Evolutionary conservation across 1,140 invertebrate species (phyloP).

Genomic region (Sarcophaga peregrina): DNA sequence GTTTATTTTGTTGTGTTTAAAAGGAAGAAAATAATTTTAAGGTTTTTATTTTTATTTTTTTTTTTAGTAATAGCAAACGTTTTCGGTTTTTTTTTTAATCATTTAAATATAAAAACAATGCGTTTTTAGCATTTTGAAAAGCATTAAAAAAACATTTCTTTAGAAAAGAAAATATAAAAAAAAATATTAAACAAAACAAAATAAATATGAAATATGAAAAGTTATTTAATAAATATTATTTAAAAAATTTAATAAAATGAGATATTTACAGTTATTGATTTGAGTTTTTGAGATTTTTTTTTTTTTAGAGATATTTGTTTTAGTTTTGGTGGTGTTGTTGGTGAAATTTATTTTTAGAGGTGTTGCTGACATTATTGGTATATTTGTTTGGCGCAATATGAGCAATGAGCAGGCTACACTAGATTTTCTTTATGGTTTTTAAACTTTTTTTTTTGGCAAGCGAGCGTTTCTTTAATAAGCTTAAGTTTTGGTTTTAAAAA

Average conservation of each 20-base stretch:
- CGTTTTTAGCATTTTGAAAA: constrained; percentile 13
- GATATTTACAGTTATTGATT: constrained; percentile 63
- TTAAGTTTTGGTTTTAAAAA: background rate
- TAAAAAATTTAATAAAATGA: constrained; percentile 30
- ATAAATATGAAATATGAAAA: constrained; percentile 41
- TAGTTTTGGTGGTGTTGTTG: constrained; percentile 37
- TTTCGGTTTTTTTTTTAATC: background rate
- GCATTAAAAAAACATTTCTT: constrained; percentile 42
- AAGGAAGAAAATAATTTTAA: too few relatives aligned
- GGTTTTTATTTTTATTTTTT: background rate
- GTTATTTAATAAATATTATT: constrained; percentile 14
- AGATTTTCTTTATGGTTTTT: background rate
- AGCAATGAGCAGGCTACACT: background rate
- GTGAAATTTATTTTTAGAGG: background rate
- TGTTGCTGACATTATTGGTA: background rate
- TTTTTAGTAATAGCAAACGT: background rate
- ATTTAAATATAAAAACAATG: background rate
- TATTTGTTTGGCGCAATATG: constrained; percentile 7
- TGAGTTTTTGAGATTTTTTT: too few relatives aligned
- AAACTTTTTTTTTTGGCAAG: background rate
- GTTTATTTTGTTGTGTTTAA: constrained; percentile 43
- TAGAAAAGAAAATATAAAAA: constrained; percentile 28
- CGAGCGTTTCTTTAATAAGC: constrained; percentile 12
- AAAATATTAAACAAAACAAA: constrained; percentile 46
- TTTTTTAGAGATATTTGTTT: constrained; percentile 42